These are phyloP conservation scores for Petrolisthes cinctipes DNA, from an alignment of 2,888 invertebrate species.

Conservation along the genomic window DNA sequence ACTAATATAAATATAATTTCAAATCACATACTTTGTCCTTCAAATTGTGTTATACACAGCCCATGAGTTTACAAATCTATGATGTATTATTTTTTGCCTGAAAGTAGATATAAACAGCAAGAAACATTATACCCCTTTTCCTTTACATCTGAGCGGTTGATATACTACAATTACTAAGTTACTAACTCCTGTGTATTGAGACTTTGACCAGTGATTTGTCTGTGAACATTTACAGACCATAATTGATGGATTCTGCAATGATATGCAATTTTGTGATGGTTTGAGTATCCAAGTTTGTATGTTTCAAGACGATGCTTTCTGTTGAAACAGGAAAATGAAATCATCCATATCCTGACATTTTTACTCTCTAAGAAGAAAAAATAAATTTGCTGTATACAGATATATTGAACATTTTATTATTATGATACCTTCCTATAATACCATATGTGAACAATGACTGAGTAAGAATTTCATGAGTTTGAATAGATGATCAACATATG, in stretches of 20 bases:
- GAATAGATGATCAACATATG: too few relatives aligned
- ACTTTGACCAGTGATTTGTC: not conserved
- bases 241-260: not conserved
- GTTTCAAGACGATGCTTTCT: not conserved
- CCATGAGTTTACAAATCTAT: too few relatives aligned
- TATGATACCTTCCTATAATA: too few relatives aligned
- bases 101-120: too few relatives aligned
- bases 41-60: too few relatives aligned
- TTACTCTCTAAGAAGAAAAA: not conserved
- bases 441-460: too few relatives aligned
- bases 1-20: too few relatives aligned
- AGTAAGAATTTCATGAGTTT: too few relatives aligned
- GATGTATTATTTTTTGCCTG: too few relatives aligned
- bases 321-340: not conserved
- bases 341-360: not conserved
- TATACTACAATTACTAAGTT: not conserved
- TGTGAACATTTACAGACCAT: not conserved
- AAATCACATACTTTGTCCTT: too few relatives aligned
- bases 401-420: too few relatives aligned
- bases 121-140: too few relatives aligned
- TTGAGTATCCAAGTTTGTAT: not conserved
- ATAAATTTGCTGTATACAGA: slow-evolving; percentile 11
- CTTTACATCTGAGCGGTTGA: not conserved
- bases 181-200: not conserved
- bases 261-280: slow-evolving; percentile 10